Evolutionary conservation across 2,797 vertebrate species (phyloP).

Genomic region (Diceros bicornis): DNA sequence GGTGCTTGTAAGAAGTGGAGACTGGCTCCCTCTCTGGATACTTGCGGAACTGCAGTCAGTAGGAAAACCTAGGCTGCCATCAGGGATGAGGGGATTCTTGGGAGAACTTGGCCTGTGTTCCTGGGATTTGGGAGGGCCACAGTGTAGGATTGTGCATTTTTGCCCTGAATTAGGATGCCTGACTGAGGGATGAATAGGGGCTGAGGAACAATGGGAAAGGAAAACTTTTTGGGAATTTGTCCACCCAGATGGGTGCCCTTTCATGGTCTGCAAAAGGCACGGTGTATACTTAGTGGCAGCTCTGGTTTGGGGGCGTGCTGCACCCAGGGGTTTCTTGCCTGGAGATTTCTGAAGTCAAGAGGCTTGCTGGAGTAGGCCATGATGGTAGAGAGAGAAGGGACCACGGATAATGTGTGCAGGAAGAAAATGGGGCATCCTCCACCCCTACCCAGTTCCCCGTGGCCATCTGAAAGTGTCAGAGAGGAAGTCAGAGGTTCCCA

Average conservation of each 20-base stretch:
- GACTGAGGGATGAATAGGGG: neutral
- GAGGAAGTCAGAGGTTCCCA: neutral
- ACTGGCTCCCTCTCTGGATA: slow-evolving; percentile 11
- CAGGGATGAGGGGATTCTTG: neutral
- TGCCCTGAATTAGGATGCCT: neutral
- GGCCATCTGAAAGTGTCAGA: neutral
- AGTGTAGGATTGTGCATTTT: neutral
- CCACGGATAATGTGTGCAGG: neutral
- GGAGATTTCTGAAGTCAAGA: neutral
- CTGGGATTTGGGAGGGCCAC: neutral
- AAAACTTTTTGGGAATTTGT: neutral
- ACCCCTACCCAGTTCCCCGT: neutral
- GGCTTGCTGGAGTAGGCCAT: neutral
- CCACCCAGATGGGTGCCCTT: neutral
- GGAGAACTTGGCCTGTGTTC: neutral
- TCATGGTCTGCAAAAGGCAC: neutral
- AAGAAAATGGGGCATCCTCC: neutral
- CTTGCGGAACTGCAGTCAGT: neutral
- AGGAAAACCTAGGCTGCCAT: neutral
- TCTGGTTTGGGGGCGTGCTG: neutral
- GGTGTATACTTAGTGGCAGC: neutral
- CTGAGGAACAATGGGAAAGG: neutral
- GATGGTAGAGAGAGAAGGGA: neutral
- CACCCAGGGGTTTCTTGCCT: neutral
- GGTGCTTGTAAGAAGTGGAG: neutral